A percentile compares a stretch with the other conserved stretches of the same genome.
phyloP scores from a whole-genome alignment of 2,888 invertebrate genomes.

The Cepaea hortensis region DNA sequence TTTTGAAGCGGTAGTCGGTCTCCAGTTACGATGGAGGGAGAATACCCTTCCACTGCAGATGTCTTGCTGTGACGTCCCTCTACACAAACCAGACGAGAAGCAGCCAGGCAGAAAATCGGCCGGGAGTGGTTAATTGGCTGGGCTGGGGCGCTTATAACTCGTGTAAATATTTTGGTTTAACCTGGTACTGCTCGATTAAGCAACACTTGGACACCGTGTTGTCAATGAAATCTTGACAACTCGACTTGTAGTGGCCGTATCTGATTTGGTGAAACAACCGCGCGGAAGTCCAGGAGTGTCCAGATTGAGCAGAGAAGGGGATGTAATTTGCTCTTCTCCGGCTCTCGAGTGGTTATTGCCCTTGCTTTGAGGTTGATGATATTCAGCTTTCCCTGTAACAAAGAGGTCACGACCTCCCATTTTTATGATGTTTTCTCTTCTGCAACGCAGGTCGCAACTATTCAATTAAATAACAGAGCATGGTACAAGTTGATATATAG shows the following conservation, averaged over 20 bases:
- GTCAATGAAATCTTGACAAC: constrained; percentile 31
- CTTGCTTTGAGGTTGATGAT: constrained; percentile 26
- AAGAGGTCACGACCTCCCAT: constrained; percentile 23
- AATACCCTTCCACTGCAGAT: constrained; percentile 1
- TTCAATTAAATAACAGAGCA: background rate
- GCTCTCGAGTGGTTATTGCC: constrained; percentile 38
- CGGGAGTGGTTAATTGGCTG: constrained; percentile 30
- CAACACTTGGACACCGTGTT: constrained; percentile 30
- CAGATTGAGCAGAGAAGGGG: constrained; percentile 26
- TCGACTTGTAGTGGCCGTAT: constrained; percentile 17
- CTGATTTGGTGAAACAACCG: constrained; percentile 6
- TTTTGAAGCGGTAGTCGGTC: background rate
- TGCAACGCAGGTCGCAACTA: background rate
- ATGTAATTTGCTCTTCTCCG: constrained; percentile 28
- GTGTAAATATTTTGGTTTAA: constrained; percentile 43
- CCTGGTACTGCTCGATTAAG: constrained; percentile 38
- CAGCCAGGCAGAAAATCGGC: constrained; percentile 9
- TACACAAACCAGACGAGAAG: background rate
- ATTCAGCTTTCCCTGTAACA: background rate
- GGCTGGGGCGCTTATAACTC: constrained; percentile 15
- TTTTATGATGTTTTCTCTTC: constrained; percentile 19
- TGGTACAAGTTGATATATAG: too few relatives aligned
- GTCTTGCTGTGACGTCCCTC: constrained; percentile 12
- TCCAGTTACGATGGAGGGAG: background rate
- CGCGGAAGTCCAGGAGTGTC: background rate